Base-by-base conservation (phyloP, 2,797 vertebrate species). In the Anolis apletophallus region DNA sequence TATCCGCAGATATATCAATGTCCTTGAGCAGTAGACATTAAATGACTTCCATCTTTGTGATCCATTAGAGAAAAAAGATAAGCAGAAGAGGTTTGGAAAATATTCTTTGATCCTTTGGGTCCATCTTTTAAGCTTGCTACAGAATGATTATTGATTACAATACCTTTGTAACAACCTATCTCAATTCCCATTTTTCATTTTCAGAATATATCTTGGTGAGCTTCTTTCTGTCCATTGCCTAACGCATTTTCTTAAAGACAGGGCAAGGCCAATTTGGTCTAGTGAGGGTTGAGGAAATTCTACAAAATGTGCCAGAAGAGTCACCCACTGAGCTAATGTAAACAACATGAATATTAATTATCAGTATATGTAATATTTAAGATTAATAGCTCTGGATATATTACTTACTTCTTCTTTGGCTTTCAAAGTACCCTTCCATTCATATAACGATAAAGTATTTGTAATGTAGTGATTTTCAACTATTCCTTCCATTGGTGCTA, bases 231-330 rank as follows among this genome's bases (percentile, higher is more conserved):
- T 17, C 72, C n/a, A 59, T 5, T 40, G 73, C 61, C 52, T 90
- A 92, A 83, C 32, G 90, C 85, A 88, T 80, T 73, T 76, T 83
- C 78, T 71, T 68, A 85, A 85, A 89, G 88, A 83, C 87, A 91
- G 90, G 87, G 71, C 88, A 88, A 89, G 85, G 71, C 1, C 26
- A 29, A 81, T 88, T 92, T 89, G 71, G 81, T 0, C 9, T 73
- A 29, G 0, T 1, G 40, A 83, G 87, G 91, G 85, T 92, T 90
- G 90, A 88, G 71, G 32, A 83, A 90, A 17, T 90, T 91, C 83
- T 68, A 84, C 73, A 89, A 83, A 85, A 93, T 90, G 88, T 2
- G 14, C 55, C 59, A 89, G 87, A 91, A 88, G 88, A 84, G 86
- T 57, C 89, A 87, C 11, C 3, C 59, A 61, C 23, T 61, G 8